Conservation (phyloP, 92 coral and sea anemone species). For the Nematostella vectensis region DNA sequence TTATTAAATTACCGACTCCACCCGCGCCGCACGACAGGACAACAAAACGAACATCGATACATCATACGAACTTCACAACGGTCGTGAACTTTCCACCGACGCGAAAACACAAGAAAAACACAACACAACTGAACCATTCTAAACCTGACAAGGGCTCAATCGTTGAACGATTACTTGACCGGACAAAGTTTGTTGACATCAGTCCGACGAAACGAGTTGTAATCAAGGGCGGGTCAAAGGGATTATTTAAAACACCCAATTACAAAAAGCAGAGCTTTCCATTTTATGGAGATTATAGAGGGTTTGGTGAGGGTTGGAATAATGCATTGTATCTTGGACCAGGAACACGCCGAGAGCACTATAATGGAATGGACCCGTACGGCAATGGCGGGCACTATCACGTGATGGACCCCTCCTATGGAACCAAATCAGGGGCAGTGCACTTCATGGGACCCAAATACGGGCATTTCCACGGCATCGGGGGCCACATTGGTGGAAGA, state of each 20-base stretch:
- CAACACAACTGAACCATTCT: background rate
- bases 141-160: background rate
- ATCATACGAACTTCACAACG: too few species aligned
- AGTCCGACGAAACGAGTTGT: background rate
- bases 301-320: too few species aligned
- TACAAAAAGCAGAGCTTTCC: background rate
- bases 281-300: too few species aligned
- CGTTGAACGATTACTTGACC: background rate
- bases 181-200: background rate
- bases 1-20: background rate
- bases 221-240: background rate
- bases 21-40: too few species aligned
- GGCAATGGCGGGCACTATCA: background rate
- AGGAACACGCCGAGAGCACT: background rate
- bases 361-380: background rate
- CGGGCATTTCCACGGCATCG: too few species aligned
- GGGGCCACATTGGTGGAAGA: too few species aligned
- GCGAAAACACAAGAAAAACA: background rate
- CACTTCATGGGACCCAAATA: too few species aligned
- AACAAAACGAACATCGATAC: too few species aligned
- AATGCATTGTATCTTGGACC: background rate
- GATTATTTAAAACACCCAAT: background rate
- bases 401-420: background rate
- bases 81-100: background rate
- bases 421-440: too few species aligned